Evolutionary conservation across 2,797 vertebrate species (phyloP).

Genomic region (Enteromius treurensis): DNA sequence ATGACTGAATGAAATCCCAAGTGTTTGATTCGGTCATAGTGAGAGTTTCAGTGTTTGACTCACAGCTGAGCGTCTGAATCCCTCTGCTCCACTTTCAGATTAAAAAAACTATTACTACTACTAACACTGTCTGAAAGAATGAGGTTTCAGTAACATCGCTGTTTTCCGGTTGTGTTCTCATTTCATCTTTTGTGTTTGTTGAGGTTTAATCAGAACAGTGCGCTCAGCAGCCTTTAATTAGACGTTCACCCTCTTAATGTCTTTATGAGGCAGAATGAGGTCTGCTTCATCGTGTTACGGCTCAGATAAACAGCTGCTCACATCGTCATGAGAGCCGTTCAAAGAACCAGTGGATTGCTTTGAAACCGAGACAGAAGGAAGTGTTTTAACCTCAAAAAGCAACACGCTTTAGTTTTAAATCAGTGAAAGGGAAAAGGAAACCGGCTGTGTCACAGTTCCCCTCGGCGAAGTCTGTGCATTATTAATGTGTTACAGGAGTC

Average conservation of each 20-base stretch:
- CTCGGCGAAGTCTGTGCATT: neutral
- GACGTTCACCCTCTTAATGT: neutral
- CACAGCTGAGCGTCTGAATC: neutral
- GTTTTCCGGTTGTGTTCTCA: slow-evolving; percentile 11
- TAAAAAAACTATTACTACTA: neutral
- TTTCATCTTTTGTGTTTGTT: neutral
- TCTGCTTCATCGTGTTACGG: neutral
- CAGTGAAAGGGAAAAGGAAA: slow-evolving; percentile 28
- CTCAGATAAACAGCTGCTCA: neutral
- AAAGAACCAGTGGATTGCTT: neutral
- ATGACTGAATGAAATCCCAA: neutral
- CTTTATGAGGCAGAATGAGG: neutral
- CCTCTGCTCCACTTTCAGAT: neutral
- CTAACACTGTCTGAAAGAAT: neutral
- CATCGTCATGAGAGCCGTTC: neutral
- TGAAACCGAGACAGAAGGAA: slow-evolving; percentile 8
- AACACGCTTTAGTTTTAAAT: neutral
- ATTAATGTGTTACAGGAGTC: slow-evolving; percentile 15
- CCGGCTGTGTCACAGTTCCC: neutral
- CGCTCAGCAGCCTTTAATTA: neutral
- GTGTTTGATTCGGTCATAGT: slow-evolving; percentile 9
- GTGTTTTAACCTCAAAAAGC: slow-evolving; percentile 1
- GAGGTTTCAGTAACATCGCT: neutral
- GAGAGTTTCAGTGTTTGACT: slow-evolving; percentile 2
- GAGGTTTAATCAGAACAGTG: neutral